These are phyloP conservation scores for Chlamydotis undulata DNA, from an alignment of 2,113 vertebrate genomes.

Conservation along the genomic window DNA sequence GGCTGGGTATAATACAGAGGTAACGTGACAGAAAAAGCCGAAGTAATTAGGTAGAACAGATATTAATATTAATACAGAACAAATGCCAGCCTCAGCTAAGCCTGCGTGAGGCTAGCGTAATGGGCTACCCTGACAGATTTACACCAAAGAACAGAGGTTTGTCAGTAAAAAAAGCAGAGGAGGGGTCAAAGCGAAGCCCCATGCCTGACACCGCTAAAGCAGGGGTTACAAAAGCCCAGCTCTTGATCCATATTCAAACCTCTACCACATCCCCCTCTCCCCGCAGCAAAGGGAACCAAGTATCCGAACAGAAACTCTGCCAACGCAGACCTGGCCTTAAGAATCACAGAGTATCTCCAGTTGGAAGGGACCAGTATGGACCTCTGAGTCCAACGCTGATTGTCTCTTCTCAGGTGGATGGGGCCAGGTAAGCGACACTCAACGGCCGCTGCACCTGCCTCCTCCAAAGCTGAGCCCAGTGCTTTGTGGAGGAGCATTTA, in stretches of 20 bases:
- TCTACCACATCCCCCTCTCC: rapidly evolving
- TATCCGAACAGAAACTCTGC: rapidly evolving
- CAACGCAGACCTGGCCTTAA: rapidly evolving
- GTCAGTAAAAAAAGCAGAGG: neutral
- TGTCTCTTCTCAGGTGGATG: rapidly evolving
- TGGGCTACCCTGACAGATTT: neutral
- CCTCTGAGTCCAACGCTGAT: neutral
- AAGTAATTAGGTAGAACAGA: neutral
- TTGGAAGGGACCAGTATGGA: neutral
- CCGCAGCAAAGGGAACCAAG: neutral
- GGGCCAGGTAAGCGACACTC: neutral
- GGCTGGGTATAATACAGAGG: neutral
- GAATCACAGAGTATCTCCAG: neutral
- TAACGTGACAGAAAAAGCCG: neutral
- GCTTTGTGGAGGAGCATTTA: neutral
- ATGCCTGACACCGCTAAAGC: neutral
- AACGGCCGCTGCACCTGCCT: rapidly evolving
- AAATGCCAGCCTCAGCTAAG: neutral
- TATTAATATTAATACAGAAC: slow-evolving; percentile 30
- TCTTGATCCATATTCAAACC: neutral
- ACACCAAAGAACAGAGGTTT: neutral
- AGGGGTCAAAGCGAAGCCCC: neutral
- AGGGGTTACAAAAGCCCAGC: rapidly evolving
- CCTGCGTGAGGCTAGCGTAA: neutral
- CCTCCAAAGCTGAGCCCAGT: neutral